Evolutionary conservation across 2,888 invertebrate species (phyloP), one percentile per base, ranked within the genome.

Genomic region (Didymodactylos carnosus): DNA sequence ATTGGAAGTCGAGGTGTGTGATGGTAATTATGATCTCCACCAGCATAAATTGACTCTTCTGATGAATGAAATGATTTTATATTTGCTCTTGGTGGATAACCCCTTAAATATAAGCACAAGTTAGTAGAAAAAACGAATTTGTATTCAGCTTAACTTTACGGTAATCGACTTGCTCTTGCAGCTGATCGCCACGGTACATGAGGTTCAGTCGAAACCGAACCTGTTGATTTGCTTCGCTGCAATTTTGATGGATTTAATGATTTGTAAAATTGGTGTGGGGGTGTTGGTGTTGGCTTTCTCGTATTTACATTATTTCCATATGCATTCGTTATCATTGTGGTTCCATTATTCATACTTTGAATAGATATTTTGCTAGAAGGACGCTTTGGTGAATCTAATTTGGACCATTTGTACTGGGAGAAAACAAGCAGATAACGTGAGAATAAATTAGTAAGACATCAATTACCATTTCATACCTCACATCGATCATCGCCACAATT

Each of bases 141-240:
- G 19, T 10, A 46, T 35, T 46, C 5, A 39, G 7, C 39, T 41
- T 71, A 3, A 53, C 72, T 72, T n/a, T 70, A 81, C 82, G 79
- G 80, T 78, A 79, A 79, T 77, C 81, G 79, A 73, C 79, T 78
- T 29, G 83, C 83, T 53, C 83, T 75, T 27, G 80, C 79, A 3
- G 83, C 82, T 8, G 83, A 82, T 75, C 83, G 78, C 83, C 83
- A 83, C 1, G 83, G 83, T 73, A 82, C 76, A 2, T 82, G 82
- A 14, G 69, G 25, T 35, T 39, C 39, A 16, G 39, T 43, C 7
- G 80, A 80, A 23, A 74, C 74, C 1, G 74, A 74, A 1, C 74
- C 74, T 16, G 74, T 74, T n/a, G 74, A 74, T 62, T 74, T 74
- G 43, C 74, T 71, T 19, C 74, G 71, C 41, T 74, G 71, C 29